Percentiles rank a stretch among this genome's conserved stretches.
phyloP scores from a whole-genome alignment of 2,113 vertebrate genomes.

The Channa argus region DNA sequence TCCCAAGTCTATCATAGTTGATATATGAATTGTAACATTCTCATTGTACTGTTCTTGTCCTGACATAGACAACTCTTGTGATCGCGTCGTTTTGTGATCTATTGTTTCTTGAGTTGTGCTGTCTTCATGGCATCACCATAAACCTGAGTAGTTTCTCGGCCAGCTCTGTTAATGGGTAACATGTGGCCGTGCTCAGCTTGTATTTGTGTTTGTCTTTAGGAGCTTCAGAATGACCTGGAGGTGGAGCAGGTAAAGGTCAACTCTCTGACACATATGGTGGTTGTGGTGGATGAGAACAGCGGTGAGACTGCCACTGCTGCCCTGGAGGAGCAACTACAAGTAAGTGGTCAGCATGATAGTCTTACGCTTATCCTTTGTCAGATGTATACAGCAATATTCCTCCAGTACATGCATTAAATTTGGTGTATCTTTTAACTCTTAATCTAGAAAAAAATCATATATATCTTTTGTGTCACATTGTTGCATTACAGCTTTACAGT shows the following conservation, averaged over 20 bases:
- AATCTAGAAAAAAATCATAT: no score
- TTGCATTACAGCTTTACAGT: no score
- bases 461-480: no score
- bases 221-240: slow-evolving; percentile 93
- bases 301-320: slow-evolving; percentile 91
- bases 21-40: not conserved
- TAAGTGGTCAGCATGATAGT: slow-evolving; percentile 58
- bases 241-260: slow-evolving; percentile 96
- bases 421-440: not conserved
- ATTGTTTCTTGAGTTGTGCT: not conserved
- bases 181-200: slow-evolving; percentile 6
- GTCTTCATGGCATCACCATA: not conserved
- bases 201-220: slow-evolving; percentile 73
- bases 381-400: not conserved
- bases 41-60: not conserved
- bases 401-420: no score
- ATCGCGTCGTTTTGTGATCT: not conserved
- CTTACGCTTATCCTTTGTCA: not conserved
- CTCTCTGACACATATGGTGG: slow-evolving; percentile 98
- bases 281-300: slow-evolving; percentile 96
- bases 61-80: slow-evolving; percentile 25
- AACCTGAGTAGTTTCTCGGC: not conserved
- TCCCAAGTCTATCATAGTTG: not conserved
- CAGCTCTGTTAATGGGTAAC: slow-evolving; percentile 34
- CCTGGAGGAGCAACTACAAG: slow-evolving; percentile 95